These are phyloP conservation scores for Peromyscus polionotus DNA, from an alignment of 2,113 vertebrate species.

Conservation along the genomic window DNA sequence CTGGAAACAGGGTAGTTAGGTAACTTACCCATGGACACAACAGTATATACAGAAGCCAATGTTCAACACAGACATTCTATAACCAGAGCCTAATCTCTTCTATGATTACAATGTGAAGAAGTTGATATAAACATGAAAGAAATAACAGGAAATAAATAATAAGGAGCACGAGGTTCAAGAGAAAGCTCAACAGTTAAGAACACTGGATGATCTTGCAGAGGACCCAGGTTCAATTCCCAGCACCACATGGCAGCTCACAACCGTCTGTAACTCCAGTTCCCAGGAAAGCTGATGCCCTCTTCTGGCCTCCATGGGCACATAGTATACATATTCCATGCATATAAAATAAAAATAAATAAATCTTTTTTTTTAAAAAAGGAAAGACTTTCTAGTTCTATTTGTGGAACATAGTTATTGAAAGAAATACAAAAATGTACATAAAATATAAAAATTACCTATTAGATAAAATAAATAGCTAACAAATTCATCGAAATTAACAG, in stretches of 20 bases:
- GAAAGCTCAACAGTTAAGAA: background rate
- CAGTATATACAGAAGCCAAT: background rate
- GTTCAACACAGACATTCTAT: conserved; percentile 3
- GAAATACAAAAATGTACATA: background rate
- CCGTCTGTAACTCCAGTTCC: background rate
- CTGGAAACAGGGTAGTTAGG: background rate
- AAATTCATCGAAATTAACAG: background rate
- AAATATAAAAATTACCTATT: background rate
- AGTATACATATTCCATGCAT: background rate
- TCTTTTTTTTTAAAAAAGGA: background rate
- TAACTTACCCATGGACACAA: background rate
- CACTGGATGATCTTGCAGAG: background rate
- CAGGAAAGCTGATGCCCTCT: background rate
- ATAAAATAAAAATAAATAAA: background rate
- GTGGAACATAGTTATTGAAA: background rate
- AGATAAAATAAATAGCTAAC: background rate
- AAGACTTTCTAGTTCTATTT: background rate
- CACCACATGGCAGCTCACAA: background rate
- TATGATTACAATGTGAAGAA: background rate
- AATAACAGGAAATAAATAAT: background rate
- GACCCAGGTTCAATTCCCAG: background rate
- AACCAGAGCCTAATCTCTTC: background rate
- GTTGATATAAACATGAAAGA: background rate
- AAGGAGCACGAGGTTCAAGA: background rate
- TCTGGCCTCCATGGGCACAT: background rate